phyloP scores from a whole-genome alignment of 2,113 vertebrate species.

The Trinectes maculatus region DNA sequence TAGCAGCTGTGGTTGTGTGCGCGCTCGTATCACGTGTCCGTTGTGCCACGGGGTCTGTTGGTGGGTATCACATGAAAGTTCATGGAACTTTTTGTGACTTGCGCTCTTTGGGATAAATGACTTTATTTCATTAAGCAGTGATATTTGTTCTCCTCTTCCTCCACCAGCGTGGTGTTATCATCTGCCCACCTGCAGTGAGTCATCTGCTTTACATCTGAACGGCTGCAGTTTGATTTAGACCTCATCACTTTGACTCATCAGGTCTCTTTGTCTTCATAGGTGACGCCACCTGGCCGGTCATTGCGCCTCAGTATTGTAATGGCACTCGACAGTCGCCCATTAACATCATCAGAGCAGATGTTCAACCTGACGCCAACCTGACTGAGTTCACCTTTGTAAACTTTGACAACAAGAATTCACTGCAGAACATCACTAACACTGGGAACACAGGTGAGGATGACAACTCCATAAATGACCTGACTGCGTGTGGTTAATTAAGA shows the following conservation, averaged over 20 bases:
- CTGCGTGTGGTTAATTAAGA: no score
- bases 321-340: constrained; percentile 79
- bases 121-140: background rate
- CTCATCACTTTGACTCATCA: no score
- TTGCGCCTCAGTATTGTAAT: constrained; percentile 28
- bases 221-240: no score
- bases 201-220: accelerated
- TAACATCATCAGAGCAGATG: constrained; percentile 46
- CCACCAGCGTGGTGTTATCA: constrained; percentile 67
- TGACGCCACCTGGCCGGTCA: constrained; percentile 36
- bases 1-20: constrained; percentile 7
- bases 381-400: constrained; percentile 59
- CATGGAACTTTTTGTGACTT: accelerated
- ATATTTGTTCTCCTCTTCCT: background rate
- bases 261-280: constrained; percentile 36
- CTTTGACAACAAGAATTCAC: constrained; percentile 1
- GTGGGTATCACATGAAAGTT: background rate
- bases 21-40: background rate
- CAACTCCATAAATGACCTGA: no score
- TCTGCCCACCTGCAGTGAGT: constrained; percentile 54
- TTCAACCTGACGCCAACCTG: constrained; percentile 23
- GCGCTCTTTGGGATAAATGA: background rate
- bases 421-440: constrained; percentile 57
- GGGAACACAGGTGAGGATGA: constrained; percentile 62
- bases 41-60: accelerated